Evolutionary conservation across 2,888 invertebrate species (phyloP), one percentile per base, ranked within the genome.

Genomic region (Ophion costatus): DNA sequence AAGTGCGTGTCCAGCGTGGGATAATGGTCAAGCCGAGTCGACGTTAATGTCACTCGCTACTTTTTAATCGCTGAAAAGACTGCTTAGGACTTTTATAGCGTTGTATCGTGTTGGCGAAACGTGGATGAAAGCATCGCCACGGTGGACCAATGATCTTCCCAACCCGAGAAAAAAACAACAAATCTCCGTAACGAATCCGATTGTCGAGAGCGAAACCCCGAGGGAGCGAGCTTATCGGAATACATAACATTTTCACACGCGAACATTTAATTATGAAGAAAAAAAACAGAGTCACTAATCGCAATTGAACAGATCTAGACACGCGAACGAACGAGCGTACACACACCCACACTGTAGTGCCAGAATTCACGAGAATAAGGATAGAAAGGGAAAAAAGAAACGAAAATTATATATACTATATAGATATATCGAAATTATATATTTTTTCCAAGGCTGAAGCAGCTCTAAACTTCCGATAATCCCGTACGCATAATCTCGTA

Each of bases 351-450:
- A 84, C 84, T 79, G 81, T 73, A 77, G 85, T 85, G 80, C 80
- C 80, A 80, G 76, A 85, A 82, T 67, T 73, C 76, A 80, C 56
- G 66, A 80, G 56, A 73, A 76, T 10, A 42, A 64, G 14, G 17
- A 45, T 70, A 22, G 38, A 45, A 22, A 45, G 75, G 22, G 38
- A 45, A 22, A 45, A 33, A 57, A 66, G 59, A 73, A 76, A 75
- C 59, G 45, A 66, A 85, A 85, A 80, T 85, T 85, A 82, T 82
- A 80, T 85, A 82, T 79, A 85, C 42, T 82, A 79, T 75, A 84
- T 79, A 84, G 70, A 79, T 84, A 84, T 82, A 84, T 84, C 75
- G 78, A 84, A 75, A 84, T 84, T 84, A 84, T 84, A 84, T 84
- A 84, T 84, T 82, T 84, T 82, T 84, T 79, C 67, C 82, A 79